A percentile compares a stretch with the other conserved stretches of the same genome.
Conservation (phyloP, 2,113 vertebrate species). For the Beaufortia kweichowensis region DNA sequence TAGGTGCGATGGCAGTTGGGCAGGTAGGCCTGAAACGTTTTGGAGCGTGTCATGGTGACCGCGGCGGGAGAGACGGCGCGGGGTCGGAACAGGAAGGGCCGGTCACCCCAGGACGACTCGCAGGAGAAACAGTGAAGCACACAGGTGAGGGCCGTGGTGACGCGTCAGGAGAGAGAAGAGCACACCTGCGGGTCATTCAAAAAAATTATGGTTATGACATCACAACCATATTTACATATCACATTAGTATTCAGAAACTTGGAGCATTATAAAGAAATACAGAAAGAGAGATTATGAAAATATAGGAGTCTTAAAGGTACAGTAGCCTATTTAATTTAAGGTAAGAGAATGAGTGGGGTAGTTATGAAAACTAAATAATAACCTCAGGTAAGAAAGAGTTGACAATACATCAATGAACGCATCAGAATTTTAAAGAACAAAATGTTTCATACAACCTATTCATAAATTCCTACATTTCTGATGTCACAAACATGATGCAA, state of each 20-base stretch:
- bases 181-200: slow-evolving; percentile 64
- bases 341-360: too few species aligned
- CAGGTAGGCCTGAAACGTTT: slow-evolving; percentile 90
- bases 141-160: slow-evolving; percentile 88
- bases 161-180: slow-evolving; percentile 76
- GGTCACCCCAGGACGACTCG: slow-evolving; percentile 81
- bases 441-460: not conserved
- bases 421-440: not conserved
- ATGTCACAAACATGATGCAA: not conserved
- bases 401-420: not conserved
- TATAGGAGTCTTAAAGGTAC: too few species aligned
- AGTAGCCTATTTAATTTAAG: too few species aligned
- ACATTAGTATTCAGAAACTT: not conserved
- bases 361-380: too few species aligned
- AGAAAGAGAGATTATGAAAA: too few species aligned
- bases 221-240: not conserved
- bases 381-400: too few species aligned
- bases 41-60: slow-evolving; percentile 89
- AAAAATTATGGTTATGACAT: not conserved
- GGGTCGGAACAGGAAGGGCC: slow-evolving; percentile 78
- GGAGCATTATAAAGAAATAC: too few species aligned
- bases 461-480: not conserved
- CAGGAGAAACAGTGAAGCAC: slow-evolving; percentile 87
- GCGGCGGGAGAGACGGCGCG: slow-evolving; percentile 78
- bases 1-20: slow-evolving; percentile 89